Conservation (phyloP, 2,113 vertebrate species). For the Microtus ochrogaster region DNA sequence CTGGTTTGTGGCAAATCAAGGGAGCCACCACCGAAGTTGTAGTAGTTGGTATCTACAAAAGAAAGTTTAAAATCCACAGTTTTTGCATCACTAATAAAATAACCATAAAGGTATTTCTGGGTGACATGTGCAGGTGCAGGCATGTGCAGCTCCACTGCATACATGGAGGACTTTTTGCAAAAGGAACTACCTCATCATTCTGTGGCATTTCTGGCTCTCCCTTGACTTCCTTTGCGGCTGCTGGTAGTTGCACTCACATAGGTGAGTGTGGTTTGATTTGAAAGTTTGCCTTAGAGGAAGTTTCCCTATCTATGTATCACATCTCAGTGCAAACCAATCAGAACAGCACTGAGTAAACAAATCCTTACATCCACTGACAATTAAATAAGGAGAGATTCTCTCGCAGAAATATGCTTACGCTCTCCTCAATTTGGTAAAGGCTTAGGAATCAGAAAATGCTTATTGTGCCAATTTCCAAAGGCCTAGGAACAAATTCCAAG, state of each 20-base stretch:
- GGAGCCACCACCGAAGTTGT: neutral
- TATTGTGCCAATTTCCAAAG: neutral
- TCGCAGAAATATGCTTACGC: neutral
- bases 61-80: neutral
- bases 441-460: neutral
- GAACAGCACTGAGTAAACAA: neutral
- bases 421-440: slow-evolving; percentile 31
- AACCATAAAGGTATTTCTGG: neutral
- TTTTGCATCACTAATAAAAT: slow-evolving; percentile 31
- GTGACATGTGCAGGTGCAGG: neutral
- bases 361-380: neutral
- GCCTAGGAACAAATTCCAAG: slow-evolving; percentile 15
- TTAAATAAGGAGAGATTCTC: neutral
- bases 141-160: neutral
- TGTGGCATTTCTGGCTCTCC: slow-evolving; percentile 29
- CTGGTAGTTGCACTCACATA: slow-evolving; percentile 49
- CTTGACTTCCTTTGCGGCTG: slow-evolving; percentile 48
- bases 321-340: slow-evolving; percentile 46
- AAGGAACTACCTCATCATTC: slow-evolving; percentile 71
- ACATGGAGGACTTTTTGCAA: slow-evolving; percentile 61
- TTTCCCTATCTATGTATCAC: slow-evolving; percentile 63
- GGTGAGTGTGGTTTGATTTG: slow-evolving; percentile 66
- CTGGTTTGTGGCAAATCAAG: neutral
- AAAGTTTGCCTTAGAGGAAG: slow-evolving; percentile 69
- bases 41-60: slow-evolving; percentile 8